Conservation (phyloP, 2,113 vertebrate genomes). For the Chaetura pelagica region DNA sequence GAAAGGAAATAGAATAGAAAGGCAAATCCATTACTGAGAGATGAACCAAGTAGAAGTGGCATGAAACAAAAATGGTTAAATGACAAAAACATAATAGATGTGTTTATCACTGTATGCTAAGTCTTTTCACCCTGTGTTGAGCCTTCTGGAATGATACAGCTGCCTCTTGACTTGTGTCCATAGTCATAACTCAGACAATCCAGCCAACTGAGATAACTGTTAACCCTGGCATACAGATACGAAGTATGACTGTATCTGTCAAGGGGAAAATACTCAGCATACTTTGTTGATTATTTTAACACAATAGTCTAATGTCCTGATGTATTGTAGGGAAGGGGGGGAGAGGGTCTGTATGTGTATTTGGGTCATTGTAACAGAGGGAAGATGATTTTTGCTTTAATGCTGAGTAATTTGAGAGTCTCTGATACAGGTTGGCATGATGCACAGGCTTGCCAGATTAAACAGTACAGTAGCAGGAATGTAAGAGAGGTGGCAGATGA, state of each 20-base stretch:
- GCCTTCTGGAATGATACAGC: background rate
- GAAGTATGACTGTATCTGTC: slow-evolving; percentile 26
- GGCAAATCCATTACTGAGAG: background rate
- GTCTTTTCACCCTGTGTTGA: background rate
- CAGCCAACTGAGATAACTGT: slow-evolving; percentile 38
- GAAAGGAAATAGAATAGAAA: background rate
- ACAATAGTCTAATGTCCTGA: background rate
- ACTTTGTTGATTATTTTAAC: slow-evolving; percentile 46
- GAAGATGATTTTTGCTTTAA: slow-evolving; percentile 1
- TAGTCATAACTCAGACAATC: background rate
- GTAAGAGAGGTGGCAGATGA: slow-evolving; percentile 26
- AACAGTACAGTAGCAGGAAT: background rate
- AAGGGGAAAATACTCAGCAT: slow-evolving; percentile 7
- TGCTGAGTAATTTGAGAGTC: slow-evolving; percentile 47
- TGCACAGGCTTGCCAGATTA: background rate
- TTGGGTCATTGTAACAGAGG: slow-evolving; percentile 35
- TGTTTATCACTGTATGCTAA: background rate
- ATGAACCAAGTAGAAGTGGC: background rate
- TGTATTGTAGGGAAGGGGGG: background rate
- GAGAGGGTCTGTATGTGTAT: background rate
- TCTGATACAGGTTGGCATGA: slow-evolving; percentile 27
- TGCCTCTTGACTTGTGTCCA: slow-evolving; percentile 5
- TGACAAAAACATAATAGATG: background rate
- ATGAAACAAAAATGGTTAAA: background rate
- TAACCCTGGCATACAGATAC: background rate